Evolutionary conservation across 2,113 vertebrate genomes (phyloP).

Genomic region (Gopherus flavomarginatus): DNA sequence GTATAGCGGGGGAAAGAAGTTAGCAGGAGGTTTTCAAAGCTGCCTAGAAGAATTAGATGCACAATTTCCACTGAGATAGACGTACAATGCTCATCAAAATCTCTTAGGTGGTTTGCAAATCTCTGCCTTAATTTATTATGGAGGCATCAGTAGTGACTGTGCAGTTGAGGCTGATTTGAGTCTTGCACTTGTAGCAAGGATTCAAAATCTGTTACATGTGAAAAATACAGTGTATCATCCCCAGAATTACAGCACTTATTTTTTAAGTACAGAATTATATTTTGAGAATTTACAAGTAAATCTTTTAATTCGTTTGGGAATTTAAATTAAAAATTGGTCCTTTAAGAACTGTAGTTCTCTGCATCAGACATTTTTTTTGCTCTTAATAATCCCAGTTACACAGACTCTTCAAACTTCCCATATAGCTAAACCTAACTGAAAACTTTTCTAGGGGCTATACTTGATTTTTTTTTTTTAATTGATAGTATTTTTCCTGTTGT

Average conservation of each 20-base stretch:
- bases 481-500: neutral
- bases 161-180: slow-evolving; percentile 46
- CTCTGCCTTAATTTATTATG: slow-evolving; percentile 35
- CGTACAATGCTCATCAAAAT: slow-evolving; percentile 30
- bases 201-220: slow-evolving; percentile 23
- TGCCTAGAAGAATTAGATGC: slow-evolving; percentile 11
- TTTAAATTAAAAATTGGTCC: slow-evolving; percentile 68
- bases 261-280: slow-evolving; percentile 30
- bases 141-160: neutral
- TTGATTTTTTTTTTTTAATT: neutral
- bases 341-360: slow-evolving; percentile 58
- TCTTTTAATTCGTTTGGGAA: slow-evolving; percentile 40
- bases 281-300: slow-evolving; percentile 63
- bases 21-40: neutral
- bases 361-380: neutral
- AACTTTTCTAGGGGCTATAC: neutral
- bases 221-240: slow-evolving; percentile 47
- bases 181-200: slow-evolving; percentile 56
- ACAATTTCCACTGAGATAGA: neutral
- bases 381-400: slow-evolving; percentile 27
- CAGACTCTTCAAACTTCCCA: slow-evolving; percentile 23
- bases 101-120: slow-evolving; percentile 27
- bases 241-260: slow-evolving; percentile 43
- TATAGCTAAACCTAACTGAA: neutral
- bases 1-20: neutral